These are phyloP conservation scores for Rattus rattus DNA, from an alignment of 2,113 vertebrate genomes.

Conservation along the genomic window DNA sequence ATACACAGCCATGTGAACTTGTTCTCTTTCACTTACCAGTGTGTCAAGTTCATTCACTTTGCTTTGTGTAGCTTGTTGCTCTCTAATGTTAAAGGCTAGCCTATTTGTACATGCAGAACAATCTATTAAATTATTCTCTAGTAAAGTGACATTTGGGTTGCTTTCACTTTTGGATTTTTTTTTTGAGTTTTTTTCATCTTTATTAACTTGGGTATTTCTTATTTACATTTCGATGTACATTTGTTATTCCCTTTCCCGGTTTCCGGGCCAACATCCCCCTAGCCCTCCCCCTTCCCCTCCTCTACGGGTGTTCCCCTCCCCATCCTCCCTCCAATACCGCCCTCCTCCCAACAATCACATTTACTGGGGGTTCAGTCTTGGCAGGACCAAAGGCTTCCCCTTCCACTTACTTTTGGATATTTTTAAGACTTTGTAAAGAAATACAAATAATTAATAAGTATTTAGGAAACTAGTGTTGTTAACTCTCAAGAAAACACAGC, in stretches of 20 bases:
- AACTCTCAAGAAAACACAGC: not conserved
- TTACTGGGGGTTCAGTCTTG: too few relatives aligned
- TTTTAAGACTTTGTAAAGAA: not conserved
- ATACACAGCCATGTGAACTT: not conserved
- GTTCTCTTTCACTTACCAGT: not conserved
- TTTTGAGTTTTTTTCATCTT: too few relatives aligned
- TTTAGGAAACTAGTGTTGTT: not conserved
- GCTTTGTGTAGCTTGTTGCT: not conserved
- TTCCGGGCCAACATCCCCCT: too few relatives aligned
- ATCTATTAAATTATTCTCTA: not conserved
- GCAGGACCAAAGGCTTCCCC: too few relatives aligned
- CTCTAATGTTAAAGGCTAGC: constrained; percentile 5
- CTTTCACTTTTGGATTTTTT: not conserved
- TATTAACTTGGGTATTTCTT: too few relatives aligned
- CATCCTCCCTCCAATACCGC: too few relatives aligned
- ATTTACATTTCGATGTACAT: too few relatives aligned
- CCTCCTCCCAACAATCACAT: too few relatives aligned
- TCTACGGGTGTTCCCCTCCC: too few relatives aligned
- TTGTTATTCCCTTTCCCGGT: too few relatives aligned
- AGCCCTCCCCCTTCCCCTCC: too few relatives aligned
- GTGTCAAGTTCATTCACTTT: not conserved
- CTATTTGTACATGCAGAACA: not conserved
- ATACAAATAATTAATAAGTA: not conserved
- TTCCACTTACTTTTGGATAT: not conserved
- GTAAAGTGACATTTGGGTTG: not conserved